Evolutionary conservation across 2,113 vertebrate genomes (phyloP).

Genomic region (Ictidomys tridecemlineatus): DNA sequence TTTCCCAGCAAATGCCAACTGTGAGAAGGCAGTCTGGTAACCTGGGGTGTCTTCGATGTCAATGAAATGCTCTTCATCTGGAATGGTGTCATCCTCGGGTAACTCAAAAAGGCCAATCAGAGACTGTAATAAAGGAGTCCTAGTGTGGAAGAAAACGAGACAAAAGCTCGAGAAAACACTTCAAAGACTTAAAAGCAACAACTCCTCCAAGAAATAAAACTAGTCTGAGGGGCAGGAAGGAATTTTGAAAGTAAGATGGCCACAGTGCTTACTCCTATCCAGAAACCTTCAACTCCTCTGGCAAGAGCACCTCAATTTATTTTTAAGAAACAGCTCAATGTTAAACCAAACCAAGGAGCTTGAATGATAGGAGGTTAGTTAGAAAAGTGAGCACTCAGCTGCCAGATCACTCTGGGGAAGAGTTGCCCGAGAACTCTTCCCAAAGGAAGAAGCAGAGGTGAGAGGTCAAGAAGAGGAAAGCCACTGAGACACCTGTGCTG

Average conservation of each 20-base stretch:
- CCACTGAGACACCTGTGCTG: rapidly evolving
- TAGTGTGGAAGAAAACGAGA: constrained; percentile 70
- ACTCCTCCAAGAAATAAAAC: not conserved
- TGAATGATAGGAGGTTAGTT: not conserved
- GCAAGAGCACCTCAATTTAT: not conserved
- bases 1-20: constrained; percentile 97
- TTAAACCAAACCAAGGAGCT: not conserved
- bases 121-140: constrained; percentile 96
- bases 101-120: constrained; percentile 98
- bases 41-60: constrained; percentile 98
- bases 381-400: not conserved
- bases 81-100: constrained; percentile 97
- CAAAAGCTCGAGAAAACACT: not conserved
- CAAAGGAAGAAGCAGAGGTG: not conserved
- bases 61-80: constrained; percentile 98
- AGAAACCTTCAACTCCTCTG: not conserved
- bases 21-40: constrained; percentile 98
- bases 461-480: not conserved
- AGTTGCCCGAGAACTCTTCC: not conserved
- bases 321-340: not conserved
- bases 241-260: not conserved
- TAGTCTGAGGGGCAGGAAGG: not conserved
- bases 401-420: not conserved
- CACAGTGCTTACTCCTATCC: not conserved
- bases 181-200: not conserved